Percentiles rank a stretch among this genome's conserved stretches.
phyloP scores from a whole-genome alignment of 2,888 invertebrate species.

The Agrotis ipsilon region DNA sequence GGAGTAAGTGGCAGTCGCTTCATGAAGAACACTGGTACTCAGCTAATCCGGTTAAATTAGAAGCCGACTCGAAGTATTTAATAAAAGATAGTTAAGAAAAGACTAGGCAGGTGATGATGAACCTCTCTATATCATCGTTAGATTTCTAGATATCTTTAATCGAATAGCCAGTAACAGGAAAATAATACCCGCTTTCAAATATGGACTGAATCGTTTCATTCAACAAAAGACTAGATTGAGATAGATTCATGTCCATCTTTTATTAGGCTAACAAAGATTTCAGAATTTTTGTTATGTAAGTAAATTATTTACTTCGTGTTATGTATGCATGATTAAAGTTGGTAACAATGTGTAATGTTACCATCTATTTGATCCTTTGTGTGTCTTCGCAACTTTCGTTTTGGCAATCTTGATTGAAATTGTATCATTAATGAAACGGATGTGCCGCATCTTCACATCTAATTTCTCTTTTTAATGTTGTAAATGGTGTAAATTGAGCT shows the following conservation, averaged over 20 bases:
- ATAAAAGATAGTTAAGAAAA: no score
- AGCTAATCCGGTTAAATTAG: no score
- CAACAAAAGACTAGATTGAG: slow-evolving; percentile 53
- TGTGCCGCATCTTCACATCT: not conserved
- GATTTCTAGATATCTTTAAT: not conserved
- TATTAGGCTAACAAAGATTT: slow-evolving; percentile 50
- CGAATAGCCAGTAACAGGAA: slow-evolving; percentile 12
- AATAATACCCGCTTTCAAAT: slow-evolving; percentile 51
- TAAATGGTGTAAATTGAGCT: not conserved
- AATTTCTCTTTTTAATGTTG: slow-evolving; percentile 2
- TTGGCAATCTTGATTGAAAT: slow-evolving; percentile 72
- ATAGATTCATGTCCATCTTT: slow-evolving; percentile 57
- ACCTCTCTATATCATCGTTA: no score
- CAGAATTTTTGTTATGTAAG: slow-evolving; percentile 45
- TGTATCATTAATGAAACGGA: slow-evolving; percentile 12
- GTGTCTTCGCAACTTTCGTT: slow-evolving; percentile 77
- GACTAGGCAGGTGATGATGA: not conserved
- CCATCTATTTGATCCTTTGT: slow-evolving; percentile 65
- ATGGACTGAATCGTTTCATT: slow-evolving; percentile 25
- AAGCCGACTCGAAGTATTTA: no score
- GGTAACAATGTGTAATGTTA: slow-evolving; percentile 20
- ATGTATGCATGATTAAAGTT: slow-evolving; percentile 41
- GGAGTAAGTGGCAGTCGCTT: no score
- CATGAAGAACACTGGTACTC: not conserved
- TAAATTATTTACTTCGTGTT: slow-evolving; percentile 36